phyloP scores from a whole-genome alignment of 2,113 vertebrate species.

The Entelurus aequoreus region DNA sequence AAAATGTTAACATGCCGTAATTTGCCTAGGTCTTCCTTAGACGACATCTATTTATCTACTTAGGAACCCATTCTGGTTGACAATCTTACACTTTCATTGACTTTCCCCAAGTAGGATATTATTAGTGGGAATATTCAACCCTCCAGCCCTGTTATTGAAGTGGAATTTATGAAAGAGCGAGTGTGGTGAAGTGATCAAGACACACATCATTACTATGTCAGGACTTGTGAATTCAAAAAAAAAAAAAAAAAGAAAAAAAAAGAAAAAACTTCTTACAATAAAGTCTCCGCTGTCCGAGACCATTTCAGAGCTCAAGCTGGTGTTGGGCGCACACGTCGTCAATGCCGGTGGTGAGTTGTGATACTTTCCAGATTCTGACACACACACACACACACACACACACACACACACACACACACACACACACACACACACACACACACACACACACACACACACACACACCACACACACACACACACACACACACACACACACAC shows the following conservation, averaged over 20 bases:
- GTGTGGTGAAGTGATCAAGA: slow-evolving; percentile 32
- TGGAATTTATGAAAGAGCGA: slow-evolving; percentile 10
- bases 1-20: too few relatives aligned
- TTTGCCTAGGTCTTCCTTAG: too few relatives aligned
- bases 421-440: slow-evolving; percentile 6
- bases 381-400: slow-evolving; percentile 22
- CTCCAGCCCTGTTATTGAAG: neutral
- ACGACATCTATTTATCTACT: too few relatives aligned
- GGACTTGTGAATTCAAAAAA: slow-evolving; percentile 20
- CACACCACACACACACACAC: slow-evolving; percentile 41
- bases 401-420: slow-evolving; percentile 9
- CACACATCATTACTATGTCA: slow-evolving; percentile 29
- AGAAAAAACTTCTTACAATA: slow-evolving; percentile 30
- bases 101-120: neutral
- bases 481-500: slow-evolving; percentile 6
- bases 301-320: slow-evolving; percentile 38
- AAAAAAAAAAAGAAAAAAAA: too few relatives aligned
- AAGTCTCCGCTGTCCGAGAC: slow-evolving; percentile 42
- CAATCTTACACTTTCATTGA: too few relatives aligned
- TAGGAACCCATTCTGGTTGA: too few relatives aligned
- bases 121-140: neutral
- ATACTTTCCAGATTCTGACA: slow-evolving; percentile 67
- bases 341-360: slow-evolving; percentile 52
- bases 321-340: slow-evolving; percentile 46
- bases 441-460: slow-evolving; percentile 6